Evolutionary conservation across 2,888 invertebrate genomes (phyloP), one percentile per base, ranked within the genome.

Genomic region (Watsonalla binaria): DNA sequence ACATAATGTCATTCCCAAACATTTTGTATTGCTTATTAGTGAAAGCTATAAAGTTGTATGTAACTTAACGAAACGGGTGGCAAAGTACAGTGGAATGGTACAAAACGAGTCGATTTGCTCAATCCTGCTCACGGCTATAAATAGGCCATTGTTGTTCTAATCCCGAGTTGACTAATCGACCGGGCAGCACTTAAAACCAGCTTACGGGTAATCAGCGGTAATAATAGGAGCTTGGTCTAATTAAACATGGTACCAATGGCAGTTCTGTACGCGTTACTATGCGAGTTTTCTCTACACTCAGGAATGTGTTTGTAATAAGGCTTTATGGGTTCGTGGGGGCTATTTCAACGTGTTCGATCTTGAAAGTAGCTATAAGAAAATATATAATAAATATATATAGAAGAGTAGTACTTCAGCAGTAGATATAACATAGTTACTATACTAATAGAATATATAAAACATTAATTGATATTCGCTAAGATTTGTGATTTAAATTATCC

Each of bases 91-190:
- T 54, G 52, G 45, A 54, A 54, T 53, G 70, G 70, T 63, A 59
- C 42, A 42, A 42, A 42, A 8, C 42, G 42, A 67, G 73, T 74
- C 82, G 80, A 84, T 86, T 84, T 83, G 84, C 82, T 79, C 70
- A 58, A 74, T 66, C 72, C 67, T 69, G 62, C 63, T 67, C 45
- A 51, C 51, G 58, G 68, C 76, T 78, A 77, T 80, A 79, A 86
- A 86, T 86, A 82, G 70, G 53, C 73, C 74, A 86, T 84, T 85
- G 84, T 86, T 84, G 83, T 84, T 82, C 80, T 82, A 85, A 84
- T 82, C 74, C 77, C 60, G 72, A 66, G 78, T 78, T 79, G 82
- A 83, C 86, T 87, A 87, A 86, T 85, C 81, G 80, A 74, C 69
- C 52, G 61, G 64, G 53, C 56, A 51, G 53, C 59, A 55, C 49